Percentiles rank a stretch among this genome's conserved stretches.
phyloP scores from a whole-genome alignment of 2,888 invertebrate genomes.

The Apoda limacodes region DNA sequence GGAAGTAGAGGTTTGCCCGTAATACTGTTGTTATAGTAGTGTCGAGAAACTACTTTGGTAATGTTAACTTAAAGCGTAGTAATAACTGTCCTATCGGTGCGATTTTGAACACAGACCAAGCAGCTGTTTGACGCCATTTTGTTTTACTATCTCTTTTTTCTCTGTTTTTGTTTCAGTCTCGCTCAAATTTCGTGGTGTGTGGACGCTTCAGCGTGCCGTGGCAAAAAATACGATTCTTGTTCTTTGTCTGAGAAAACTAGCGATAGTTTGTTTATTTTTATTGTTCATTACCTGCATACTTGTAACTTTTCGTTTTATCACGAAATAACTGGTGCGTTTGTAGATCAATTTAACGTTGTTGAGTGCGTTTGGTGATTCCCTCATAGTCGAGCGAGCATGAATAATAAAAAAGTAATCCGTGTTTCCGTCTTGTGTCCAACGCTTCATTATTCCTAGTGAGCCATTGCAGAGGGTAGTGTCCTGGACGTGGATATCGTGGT shows the following conservation, averaged over 20 bases:
- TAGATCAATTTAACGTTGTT: slow-evolving; percentile 40
- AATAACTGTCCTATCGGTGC: no score
- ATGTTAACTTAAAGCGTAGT: no score
- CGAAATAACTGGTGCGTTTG: slow-evolving; percentile 36
- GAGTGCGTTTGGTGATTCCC: slow-evolving; percentile 53
- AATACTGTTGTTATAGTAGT: no score
- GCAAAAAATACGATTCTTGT: slow-evolving; percentile 46
- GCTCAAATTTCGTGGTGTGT: slow-evolving; percentile 54
- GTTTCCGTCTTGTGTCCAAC: slow-evolving; percentile 52
- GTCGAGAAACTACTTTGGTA: no score
- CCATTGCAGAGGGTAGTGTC: slow-evolving; percentile 37
- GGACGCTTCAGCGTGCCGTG: slow-evolving; percentile 34
- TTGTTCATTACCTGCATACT: no score
- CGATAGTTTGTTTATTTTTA: no score
- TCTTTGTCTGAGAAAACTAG: slow-evolving; percentile 57
- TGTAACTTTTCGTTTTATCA: no score
- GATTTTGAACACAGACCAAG: no score
- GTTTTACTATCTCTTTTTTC: slow-evolving; percentile 42
- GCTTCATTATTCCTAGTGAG: slow-evolving; percentile 61
- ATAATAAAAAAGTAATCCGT: slow-evolving; percentile 65
- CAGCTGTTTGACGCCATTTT: slow-evolving; percentile 63
- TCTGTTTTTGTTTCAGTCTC: slow-evolving; percentile 47
- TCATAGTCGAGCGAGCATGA: slow-evolving; percentile 64
- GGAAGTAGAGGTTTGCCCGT: no score
- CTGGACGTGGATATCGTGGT: slow-evolving; percentile 34